Evolutionary conservation across 1,140 invertebrate species (phyloP), one percentile per base, ranked within the genome.

Genomic region (Calycopis cecrops): DNA sequence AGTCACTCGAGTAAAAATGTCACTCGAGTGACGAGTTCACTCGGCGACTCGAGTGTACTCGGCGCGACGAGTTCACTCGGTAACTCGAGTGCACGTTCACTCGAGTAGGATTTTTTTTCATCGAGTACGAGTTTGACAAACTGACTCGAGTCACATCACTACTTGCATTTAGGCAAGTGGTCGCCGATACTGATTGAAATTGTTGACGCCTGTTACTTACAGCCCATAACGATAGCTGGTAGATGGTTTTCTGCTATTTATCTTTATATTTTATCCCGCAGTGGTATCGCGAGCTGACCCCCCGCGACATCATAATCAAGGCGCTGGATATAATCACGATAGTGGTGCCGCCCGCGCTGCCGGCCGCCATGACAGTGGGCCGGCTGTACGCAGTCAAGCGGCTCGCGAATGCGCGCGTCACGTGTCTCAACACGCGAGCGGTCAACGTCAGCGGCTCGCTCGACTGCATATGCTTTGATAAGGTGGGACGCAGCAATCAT

Each of bases 381-480:
- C 94, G 95, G 47, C 90, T 97, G 67, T 97, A 97, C 76, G 98
- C 98, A 4, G 95, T 99, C 73, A 89, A 91, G 21, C 88, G 98
- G 14, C 88, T 99, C 38, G 93, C 95, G 75, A 89, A 88, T 14
- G 90, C 92, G 4, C 88, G 93, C 48, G 96, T 99, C 55, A 97
- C 95, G 85, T 99, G 98, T 67, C 98, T 99, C 48, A 97, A 96
- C 61, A 97, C 98, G 0, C 89, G 93, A 17, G 93, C 94, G 1
- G 98, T 99, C 57, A 99, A 99, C 73, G 95, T 99, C 12, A 95
- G 95, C 63, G 98, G 98, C 0, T 97, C 95, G 33, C 89, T 99
- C n/a, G 96, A 99, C 86, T 94, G 96, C 66, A 91, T 98, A 48
- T 98, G 97, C 73, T 99, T 99, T 85, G 98, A 99, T 85, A 99